Evolutionary conservation across 2,888 invertebrate genomes (phyloP), one percentile per base, ranked within the genome.

Genomic region (Mythimna pallens): DNA sequence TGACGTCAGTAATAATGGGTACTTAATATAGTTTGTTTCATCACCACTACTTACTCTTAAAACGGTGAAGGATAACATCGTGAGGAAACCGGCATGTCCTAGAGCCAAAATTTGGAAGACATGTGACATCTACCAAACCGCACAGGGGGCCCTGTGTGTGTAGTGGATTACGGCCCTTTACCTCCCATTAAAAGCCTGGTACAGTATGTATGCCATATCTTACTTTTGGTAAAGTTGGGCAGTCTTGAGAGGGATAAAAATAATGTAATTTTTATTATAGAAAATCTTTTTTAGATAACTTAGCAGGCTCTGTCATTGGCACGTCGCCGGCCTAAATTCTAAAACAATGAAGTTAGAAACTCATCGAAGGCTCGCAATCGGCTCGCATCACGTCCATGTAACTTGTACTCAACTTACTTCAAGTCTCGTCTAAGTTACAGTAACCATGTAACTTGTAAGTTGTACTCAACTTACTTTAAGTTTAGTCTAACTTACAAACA

Each of bases 281-380:
- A 40, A n/a, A 50, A 50, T 36, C 8, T 36, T 17, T 36, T 47
- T 9, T 7, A 30, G 40, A 20, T 62, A 74, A 40, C 40, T 52
- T 34, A 76, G 20, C 47, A 22, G 5, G 20, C 17, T 17, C 2
- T 25, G 12, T 25, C 40, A 57, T 22, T 36, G 1, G 7, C 40
- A 34, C 12, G 17, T 50, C n/a, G 8, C 25, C 12, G 25, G 62
- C 30, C 22, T 50, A 34, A 65, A 64, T 34, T 22, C 36, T 7
- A 66, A 55, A 54, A 57, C 52, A 81, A 81, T 81, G 47, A 54
- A 76, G 70, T 76, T 76, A 58, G 14, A 14, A 76, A 65, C 76
- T 65, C 65, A 76, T 76, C 54, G 34, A 30, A 25, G 54, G 9
- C 14, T 17, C 47, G 40, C 10, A 25, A 52, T 65, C 34, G 47